Evolutionary conservation across 2,113 vertebrate species (phyloP), one percentile per base, ranked within the genome.

Genomic region (Pycnonotus jocosus): DNA sequence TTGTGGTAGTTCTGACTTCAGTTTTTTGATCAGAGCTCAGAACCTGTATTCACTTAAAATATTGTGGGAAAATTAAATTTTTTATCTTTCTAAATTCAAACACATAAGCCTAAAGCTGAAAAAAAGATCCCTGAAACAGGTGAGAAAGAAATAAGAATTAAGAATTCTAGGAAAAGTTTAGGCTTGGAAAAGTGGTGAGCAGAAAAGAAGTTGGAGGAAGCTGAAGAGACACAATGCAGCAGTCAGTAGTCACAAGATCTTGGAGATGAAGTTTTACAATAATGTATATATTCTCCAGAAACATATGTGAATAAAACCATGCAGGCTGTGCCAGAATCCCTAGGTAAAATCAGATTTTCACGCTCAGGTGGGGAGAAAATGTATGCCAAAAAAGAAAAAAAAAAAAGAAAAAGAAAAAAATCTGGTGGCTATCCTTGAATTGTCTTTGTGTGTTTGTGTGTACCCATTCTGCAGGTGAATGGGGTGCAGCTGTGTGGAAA

Each of bases 401-500:
- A 65, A 35, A 14, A 2, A 53, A 18, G 7, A 30, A 53, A 53
- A 68, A 11, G 22, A 11, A 44, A 78, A 54, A 0, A 38, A 62
- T 53, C 17, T 6, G 19, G 6, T 19, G 24, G 50, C 2, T 35
- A 7, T 10, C 19, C 51, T 82, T 65, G 45, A 28, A 61, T 5
- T 54, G n/a, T 81, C 12, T 78, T 13, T 22, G 13, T 25, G n/a
- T 44, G 66, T 24, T 1, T 45, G 35, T 45, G 25, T 54, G 23
- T 15, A 61, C 27, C 45, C 64, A 38, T 20, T 73, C 23, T 81
- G 35, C 58, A 99, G 99, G 99, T 99, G 14, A 99, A 99, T 9
- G 98, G 98, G 0, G 98, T 99, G 12, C 98, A 99, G 95, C 98
- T 99, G 1, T 98, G 97, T 3, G 99, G 99, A 3, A 99, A 98